These are phyloP conservation scores for Nymphalis polychloros DNA, from an alignment of 2,888 invertebrate species.

Conservation along the genomic window DNA sequence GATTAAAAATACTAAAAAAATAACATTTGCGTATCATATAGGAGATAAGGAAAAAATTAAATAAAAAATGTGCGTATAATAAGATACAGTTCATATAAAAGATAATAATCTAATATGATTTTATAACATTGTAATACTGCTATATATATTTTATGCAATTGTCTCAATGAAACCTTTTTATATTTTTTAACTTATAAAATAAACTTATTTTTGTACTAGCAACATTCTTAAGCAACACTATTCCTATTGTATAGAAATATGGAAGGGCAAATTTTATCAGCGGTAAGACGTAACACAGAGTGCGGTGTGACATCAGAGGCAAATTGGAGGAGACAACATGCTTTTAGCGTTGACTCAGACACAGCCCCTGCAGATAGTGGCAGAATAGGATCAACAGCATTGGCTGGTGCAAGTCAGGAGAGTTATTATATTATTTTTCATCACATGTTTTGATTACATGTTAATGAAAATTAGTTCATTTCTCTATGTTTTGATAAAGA, in stretches of 20 bases:
- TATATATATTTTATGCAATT: too few relatives aligned
- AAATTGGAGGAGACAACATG: slow-evolving; percentile 77
- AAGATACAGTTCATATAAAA: too few relatives aligned
- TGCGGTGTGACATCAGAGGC: slow-evolving; percentile 61
- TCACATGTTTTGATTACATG: neutral
- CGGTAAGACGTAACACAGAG: slow-evolving; percentile 46
- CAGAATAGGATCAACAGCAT: slow-evolving; percentile 56
- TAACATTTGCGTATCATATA: too few relatives aligned
- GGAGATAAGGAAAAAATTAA: too few relatives aligned
- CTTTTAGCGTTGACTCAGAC: slow-evolving; percentile 67
- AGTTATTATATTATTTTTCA: neutral
- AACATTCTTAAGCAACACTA: slow-evolving; percentile 40
- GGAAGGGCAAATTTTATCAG: slow-evolving; percentile 69
- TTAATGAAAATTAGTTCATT: too few relatives aligned
- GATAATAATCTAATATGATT: too few relatives aligned
- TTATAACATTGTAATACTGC: too few relatives aligned
- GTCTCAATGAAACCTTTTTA: too few relatives aligned
- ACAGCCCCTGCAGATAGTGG: slow-evolving; percentile 54
- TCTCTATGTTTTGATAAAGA: too few relatives aligned
- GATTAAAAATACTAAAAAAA: too few relatives aligned
- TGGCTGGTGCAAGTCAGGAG: slow-evolving; percentile 37
- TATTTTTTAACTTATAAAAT: neutral
- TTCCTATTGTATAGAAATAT: slow-evolving; percentile 57
- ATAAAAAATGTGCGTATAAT: too few relatives aligned
- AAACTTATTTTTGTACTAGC: neutral